Base-by-base conservation (phyloP, 2,797 vertebrate genomes). In the Podarcis siculus region DNA sequence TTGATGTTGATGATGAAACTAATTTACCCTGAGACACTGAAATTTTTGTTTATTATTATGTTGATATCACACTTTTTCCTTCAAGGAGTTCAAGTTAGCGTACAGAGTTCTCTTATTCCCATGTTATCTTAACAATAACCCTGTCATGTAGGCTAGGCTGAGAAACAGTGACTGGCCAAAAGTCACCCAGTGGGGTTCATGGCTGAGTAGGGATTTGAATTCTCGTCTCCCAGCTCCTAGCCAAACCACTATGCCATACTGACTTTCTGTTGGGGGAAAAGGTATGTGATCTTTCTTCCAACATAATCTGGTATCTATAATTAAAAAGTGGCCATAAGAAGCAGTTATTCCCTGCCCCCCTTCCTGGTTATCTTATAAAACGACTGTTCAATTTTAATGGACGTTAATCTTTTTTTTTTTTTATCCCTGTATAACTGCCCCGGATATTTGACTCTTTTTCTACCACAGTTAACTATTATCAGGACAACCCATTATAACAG, bases 361-460 rank as follows among this genome's bases (percentile, higher is more conserved):
- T 61, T 35, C 42, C 30, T 32, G 39, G 30, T n/a, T 81, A 55
- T 76, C 72, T 32, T 23, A 17, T n/a, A 81, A 55, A 87, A 81
- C 45, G 30, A 39, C 58, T 49, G 35, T 82, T 76, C 67, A 67
- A 89, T 77, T 82, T 13, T 85, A 89, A 89, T 89, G 69, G 64
- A 55, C 87, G 82, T 87, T 87, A 82, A 49, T 42, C 42, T 9
- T 42, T 2, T 42, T 42, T 81, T 90, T 89, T 73, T 6, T 84
- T 87, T 86, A 91, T 88, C 90, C 84, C 64, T 83, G 66, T 88
- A 30, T 89, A 82, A 30, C 55, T 71, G 25, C 64, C 92, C 86
- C 64, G 79, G 86, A 87, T 84, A 82, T 2, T 75, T 86, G 87
- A 85, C 13, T 79, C 23, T n/a, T 76, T 75, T 69, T 89, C 72